These are phyloP conservation scores for Butorides virescens DNA, from an alignment of 2,113 vertebrate genomes.

Conservation along the genomic window DNA sequence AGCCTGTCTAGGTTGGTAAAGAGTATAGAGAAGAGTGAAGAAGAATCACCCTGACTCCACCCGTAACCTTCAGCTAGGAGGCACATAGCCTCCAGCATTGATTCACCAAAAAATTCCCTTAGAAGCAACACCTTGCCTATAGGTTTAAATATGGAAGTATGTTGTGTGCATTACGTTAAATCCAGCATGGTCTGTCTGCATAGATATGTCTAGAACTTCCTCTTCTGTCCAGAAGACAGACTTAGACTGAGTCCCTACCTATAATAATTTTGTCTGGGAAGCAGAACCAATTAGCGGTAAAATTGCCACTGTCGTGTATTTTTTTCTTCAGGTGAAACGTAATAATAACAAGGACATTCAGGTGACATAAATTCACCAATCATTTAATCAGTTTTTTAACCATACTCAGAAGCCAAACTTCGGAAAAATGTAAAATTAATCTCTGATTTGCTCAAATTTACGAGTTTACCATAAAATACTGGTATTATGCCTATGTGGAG, in stretches of 20 bases:
- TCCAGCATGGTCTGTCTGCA: background rate
- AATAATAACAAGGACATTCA: background rate
- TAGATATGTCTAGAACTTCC: background rate
- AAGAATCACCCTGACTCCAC: background rate
- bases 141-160: background rate
- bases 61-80: background rate
- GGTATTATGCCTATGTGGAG: background rate
- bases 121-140: background rate
- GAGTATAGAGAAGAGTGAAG: background rate
- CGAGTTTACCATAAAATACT: background rate
- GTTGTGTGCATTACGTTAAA: background rate
- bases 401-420: background rate
- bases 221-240: background rate
- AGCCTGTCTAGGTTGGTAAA: background rate
- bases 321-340: background rate
- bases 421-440: background rate
- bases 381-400: background rate
- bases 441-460: background rate
- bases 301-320: background rate
- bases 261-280: background rate
- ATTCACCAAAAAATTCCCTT: background rate
- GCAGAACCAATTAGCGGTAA: background rate
- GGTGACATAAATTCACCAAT: background rate
- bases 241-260: background rate
- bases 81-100: background rate